Base-by-base conservation (phyloP, 2,797 vertebrate species). In the Notolabrus celidotus region DNA sequence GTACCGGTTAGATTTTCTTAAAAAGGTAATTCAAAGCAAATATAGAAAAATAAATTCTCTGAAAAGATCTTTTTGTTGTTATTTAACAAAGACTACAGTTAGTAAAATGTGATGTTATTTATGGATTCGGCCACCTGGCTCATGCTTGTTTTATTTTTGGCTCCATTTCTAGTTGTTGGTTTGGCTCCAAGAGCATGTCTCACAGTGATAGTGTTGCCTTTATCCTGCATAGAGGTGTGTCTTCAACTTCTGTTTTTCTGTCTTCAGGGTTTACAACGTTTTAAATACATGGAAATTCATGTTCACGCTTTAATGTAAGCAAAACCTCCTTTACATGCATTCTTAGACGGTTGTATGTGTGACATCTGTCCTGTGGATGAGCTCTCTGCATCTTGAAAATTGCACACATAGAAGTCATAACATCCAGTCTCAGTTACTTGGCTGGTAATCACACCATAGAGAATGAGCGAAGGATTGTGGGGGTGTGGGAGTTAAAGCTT, bases 81-180 rank as follows among this genome's bases (percentile, higher is more conserved):
- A 42, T 71, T 46, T 20, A 5, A 70, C 31, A 68, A 65, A 65
- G 25, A 20, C 46, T 65, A 33, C 7, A 23, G 67, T 66, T 67
- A 75, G 71, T 84, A 71, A 70, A 64, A 77, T 46, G 52, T 41
- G 39, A 16, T 41, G 16, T 7, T 41, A 31, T 31, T 31, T 4
- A 31, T 31, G 29, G 7, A 6, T 31, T 31, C 5, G 4, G 29
- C 29, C 4, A 71, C 17, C 22, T 39, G 31, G n/a, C 41, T 60
- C 11, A 33, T 8, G 10, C 19, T 75, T 72, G 77, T 71, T 51
- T 31, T 79, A 74, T 47, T 71, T 80, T 67, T 58, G 60, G 34
- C 47, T 65, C 12, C 23, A 33, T 29, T 50, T 36, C 4, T 45
- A 16, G 39, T 43, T n/a, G 20, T 17, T 23, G 23, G 27, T 68